Evolutionary conservation across 2,113 vertebrate genomes (phyloP).

Genomic region (Pseudois nayaur): DNA sequence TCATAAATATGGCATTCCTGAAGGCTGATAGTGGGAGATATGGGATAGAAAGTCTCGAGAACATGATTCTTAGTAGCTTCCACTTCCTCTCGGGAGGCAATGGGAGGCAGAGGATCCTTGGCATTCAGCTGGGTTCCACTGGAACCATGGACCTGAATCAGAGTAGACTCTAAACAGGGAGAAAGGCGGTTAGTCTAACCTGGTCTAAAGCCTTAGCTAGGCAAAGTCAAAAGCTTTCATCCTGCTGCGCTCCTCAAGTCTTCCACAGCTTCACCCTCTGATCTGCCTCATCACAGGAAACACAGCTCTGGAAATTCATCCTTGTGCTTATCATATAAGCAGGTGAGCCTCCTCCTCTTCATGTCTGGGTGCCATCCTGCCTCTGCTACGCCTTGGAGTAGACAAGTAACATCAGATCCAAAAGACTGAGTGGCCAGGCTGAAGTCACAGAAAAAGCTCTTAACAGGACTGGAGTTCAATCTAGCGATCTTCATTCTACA

Average conservation of each 20-base stretch:
- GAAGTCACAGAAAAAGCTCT: not conserved
- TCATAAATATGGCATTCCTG: slow-evolving; percentile 86
- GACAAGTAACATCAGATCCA: not conserved
- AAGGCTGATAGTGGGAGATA: slow-evolving; percentile 91
- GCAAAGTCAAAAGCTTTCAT: not conserved
- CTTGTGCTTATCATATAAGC: not conserved
- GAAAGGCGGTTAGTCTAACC: slow-evolving; percentile 30
- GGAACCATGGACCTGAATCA: slow-evolving; percentile 89
- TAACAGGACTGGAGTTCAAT: not conserved
- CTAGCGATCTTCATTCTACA: not conserved
- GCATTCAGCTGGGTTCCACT: slow-evolving; percentile 84
- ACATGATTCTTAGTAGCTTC: slow-evolving; percentile 78
- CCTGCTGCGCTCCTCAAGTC: not conserved
- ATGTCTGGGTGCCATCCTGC: not conserved
- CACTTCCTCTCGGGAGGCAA: slow-evolving; percentile 86
- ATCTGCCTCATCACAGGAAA: not conserved
- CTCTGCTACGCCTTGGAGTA: not conserved
- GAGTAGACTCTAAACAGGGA: slow-evolving; percentile 83
- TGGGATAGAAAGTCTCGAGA: slow-evolving; percentile 90
- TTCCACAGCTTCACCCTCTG: not conserved
- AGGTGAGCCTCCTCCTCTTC: not conserved
- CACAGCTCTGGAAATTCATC: not conserved
- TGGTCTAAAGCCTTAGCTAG: not conserved
- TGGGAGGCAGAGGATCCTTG: slow-evolving; percentile 81
- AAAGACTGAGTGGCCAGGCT: not conserved